phyloP scores from a whole-genome alignment of 2,113 vertebrate species.

The Sterrhoptilus dennistouni region DNA sequence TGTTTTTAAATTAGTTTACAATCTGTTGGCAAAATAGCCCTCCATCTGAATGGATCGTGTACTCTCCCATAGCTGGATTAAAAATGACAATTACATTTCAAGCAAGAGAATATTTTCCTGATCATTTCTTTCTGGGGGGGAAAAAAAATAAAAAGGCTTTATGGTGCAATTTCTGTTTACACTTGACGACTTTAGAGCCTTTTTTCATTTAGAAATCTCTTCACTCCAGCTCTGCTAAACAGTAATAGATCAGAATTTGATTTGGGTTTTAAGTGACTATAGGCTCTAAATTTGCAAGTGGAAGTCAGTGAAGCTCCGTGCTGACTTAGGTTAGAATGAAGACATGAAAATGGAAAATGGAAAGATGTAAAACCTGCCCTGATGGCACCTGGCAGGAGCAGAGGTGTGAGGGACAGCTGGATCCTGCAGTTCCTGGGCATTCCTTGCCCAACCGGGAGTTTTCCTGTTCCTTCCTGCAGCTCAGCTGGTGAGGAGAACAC shows the following conservation, averaged over 20 bases:
- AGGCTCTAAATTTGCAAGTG: not conserved
- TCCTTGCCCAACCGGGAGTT: not conserved
- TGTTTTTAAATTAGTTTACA: not conserved
- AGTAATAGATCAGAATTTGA: not conserved
- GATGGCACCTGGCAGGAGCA: not conserved
- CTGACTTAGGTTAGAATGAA: not conserved
- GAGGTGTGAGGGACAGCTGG: not conserved
- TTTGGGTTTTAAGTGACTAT: not conserved
- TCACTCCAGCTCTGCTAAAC: not conserved
- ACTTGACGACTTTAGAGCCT: not conserved
- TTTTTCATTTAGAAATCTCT: not conserved
- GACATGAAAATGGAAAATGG: not conserved
- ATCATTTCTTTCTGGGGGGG: not conserved
- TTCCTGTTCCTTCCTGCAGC: not conserved
- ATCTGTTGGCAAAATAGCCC: not conserved
- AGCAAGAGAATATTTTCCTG: not conserved
- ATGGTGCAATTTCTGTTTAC: not conserved
- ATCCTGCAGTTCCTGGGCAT: not conserved
- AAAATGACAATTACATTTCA: slow-evolving; percentile 4
- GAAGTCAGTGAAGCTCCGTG: not conserved
- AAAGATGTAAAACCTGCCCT: not conserved
- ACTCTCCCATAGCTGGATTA: not conserved
- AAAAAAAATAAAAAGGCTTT: not conserved
- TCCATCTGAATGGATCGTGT: not conserved
- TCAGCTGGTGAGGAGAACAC: not conserved